These are phyloP conservation scores for Malacoraja senta DNA, from an alignment of 2,797 vertebrate species.

Conservation along the genomic window DNA sequence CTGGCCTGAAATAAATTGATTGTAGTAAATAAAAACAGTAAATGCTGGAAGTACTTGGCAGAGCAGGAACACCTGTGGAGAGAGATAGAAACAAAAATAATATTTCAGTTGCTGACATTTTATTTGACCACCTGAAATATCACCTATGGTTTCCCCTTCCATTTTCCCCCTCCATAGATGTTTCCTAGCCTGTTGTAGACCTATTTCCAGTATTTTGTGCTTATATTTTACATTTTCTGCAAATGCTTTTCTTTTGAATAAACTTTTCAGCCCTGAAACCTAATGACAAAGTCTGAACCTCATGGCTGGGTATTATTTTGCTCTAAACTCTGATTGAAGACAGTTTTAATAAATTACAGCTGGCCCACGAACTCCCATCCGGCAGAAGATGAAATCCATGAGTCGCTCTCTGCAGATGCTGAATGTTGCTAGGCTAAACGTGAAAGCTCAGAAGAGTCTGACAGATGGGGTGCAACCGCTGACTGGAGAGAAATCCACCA, in stretches of 20 bases:
- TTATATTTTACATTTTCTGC: not conserved
- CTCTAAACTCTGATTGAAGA: not conserved
- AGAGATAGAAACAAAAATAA: too few species aligned
- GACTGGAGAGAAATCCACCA: constrained; percentile 52
- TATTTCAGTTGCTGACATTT: too few species aligned
- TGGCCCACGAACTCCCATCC: constrained; percentile 82
- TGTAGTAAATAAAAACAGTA: too few species aligned
- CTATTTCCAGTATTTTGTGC: too few species aligned
- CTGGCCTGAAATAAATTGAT: not conserved
- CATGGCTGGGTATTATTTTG: not conserved
- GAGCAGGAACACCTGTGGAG: too few species aligned
- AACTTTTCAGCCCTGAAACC: not conserved
- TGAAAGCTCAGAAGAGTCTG: constrained; percentile 81
- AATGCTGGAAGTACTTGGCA: too few species aligned
- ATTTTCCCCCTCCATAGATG: not conserved
- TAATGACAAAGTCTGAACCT: not conserved
- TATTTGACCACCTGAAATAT: not conserved
- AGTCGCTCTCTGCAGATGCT: constrained; percentile 93
- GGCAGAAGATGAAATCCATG: constrained; percentile 96
- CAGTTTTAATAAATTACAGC: constrained; percentile 54
- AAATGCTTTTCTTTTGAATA: not conserved
- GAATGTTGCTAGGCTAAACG: constrained; percentile 82
- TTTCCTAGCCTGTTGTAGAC: too few species aligned
- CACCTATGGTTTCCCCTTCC: too few species aligned
- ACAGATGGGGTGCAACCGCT: constrained; percentile 51